Evolutionary conservation across 2,797 vertebrate genomes (phyloP).

Genomic region (Acipenser ruthenus): DNA sequence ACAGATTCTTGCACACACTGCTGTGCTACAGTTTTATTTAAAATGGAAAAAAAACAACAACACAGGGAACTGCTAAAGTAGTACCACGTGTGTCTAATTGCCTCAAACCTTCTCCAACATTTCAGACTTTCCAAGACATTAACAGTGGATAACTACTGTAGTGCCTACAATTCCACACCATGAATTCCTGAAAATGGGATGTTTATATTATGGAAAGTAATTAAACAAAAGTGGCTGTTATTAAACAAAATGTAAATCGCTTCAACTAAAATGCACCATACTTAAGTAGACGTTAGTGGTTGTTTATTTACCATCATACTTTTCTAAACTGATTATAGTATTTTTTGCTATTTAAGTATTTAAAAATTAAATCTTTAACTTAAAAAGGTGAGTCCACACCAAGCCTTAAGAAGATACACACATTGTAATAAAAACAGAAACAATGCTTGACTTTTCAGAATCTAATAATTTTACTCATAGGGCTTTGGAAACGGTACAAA

Average conservation of each 20-base stretch:
- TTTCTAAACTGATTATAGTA: not conserved
- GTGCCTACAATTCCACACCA: not conserved
- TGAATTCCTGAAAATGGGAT: not conserved
- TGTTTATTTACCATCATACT: slow-evolving; percentile 12
- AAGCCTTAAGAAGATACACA: too few species aligned
- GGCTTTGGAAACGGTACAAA: too few species aligned
- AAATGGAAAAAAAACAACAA: not conserved
- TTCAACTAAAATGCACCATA: slow-evolving; percentile 9
- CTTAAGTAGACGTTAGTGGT: slow-evolving; percentile 20
- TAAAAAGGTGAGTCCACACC: too few species aligned
- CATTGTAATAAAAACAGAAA: too few species aligned
- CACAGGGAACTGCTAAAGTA: slow-evolving; percentile 9
- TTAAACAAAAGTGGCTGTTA: slow-evolving; percentile 10
- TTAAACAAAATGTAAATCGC: slow-evolving; percentile 8
- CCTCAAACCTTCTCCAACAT: slow-evolving; percentile 2
- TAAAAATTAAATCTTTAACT: too few species aligned
- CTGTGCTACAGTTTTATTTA: not conserved
- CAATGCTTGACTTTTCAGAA: too few species aligned
- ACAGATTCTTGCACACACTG: not conserved
- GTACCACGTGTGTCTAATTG: slow-evolving; percentile 2
- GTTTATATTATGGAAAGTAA: not conserved
- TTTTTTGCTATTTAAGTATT: slow-evolving; percentile 1
- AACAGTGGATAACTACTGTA: not conserved
- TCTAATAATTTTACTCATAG: too few species aligned
- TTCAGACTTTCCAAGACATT: not conserved